Evolutionary conservation across 2,888 invertebrate species (phyloP).

Genomic region (Pristionchus fissidentatus): DNA sequence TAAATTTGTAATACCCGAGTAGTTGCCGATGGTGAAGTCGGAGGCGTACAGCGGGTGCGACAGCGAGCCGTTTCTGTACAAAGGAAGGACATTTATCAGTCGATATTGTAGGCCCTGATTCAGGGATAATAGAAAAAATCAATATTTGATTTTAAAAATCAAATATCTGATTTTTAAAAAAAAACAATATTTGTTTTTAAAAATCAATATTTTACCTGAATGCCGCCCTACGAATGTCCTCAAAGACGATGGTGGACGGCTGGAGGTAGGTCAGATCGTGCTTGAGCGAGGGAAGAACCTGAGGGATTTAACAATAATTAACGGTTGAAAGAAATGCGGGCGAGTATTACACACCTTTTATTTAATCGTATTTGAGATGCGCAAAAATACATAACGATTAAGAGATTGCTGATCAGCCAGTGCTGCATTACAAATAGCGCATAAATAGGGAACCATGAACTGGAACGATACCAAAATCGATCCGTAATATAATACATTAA

Average conservation of each 20-base stretch:
- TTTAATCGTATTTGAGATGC: no score
- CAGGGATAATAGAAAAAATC: not conserved
- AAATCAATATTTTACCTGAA: constrained; percentile 49
- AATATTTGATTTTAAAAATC: not conserved
- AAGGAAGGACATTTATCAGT: no score
- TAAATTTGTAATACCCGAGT: no score
- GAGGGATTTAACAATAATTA: no score
- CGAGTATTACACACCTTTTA: not conserved
- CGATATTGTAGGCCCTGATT: not conserved
- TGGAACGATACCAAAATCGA: no score
- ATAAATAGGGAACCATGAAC: no score
- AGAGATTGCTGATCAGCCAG: no score
- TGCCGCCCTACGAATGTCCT: constrained; percentile 61
- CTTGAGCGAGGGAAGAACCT: constrained; percentile 51
- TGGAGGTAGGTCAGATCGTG: constrained; percentile 54
- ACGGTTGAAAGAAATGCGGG: no score
- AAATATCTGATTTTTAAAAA: constrained; percentile 35
- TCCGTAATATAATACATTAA: no score
- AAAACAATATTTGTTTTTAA: no score
- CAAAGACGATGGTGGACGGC: constrained; percentile 54
- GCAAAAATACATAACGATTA: no score
- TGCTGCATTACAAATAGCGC: no score
- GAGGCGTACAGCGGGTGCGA: constrained; percentile 56
- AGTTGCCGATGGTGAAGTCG: constrained; percentile 57
- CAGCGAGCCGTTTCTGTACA: constrained; percentile 56